phyloP scores from a whole-genome alignment of 2,888 invertebrate species.

The Limnephilus marmoratus region DNA sequence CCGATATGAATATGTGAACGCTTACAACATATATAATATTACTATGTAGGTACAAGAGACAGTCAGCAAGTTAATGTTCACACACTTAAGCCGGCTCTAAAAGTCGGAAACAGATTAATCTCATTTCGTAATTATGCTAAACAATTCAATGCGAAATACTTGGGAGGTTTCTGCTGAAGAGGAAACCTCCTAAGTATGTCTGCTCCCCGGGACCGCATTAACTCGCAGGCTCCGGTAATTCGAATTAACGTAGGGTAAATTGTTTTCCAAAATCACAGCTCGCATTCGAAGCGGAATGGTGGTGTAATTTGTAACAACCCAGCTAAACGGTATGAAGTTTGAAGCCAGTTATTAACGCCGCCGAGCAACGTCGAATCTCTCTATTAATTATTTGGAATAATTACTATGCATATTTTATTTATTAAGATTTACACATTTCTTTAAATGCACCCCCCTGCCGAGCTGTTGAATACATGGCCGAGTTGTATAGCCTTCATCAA shows the following conservation, averaged over 20 bases:
- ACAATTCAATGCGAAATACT: not conserved
- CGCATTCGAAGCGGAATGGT: not conserved
- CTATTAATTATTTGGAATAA: not conserved
- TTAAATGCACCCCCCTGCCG: no score
- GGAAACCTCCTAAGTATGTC: not conserved
- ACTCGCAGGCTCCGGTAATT: not conserved
- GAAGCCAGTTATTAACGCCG: not conserved
- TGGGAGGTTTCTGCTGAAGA: not conserved
- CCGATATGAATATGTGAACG: not conserved
- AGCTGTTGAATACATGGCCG: no score
- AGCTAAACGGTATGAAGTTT: not conserved
- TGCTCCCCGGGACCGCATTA: not conserved
- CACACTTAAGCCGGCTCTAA: not conserved
- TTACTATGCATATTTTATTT: not conserved
- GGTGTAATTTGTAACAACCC: not conserved
- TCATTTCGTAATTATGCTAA: not conserved
- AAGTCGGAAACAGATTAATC: not conserved
- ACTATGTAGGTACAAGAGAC: not conserved
- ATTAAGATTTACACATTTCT: not conserved
- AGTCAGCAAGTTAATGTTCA: not conserved
- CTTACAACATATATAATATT: not conserved
- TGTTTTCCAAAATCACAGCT: not conserved
- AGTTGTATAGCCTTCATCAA: no score
- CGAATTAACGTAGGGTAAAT: not conserved
- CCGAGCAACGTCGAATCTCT: not conserved